Conservation (phyloP, 2,113 vertebrate genomes). For the Camelus bactrianus region DNA sequence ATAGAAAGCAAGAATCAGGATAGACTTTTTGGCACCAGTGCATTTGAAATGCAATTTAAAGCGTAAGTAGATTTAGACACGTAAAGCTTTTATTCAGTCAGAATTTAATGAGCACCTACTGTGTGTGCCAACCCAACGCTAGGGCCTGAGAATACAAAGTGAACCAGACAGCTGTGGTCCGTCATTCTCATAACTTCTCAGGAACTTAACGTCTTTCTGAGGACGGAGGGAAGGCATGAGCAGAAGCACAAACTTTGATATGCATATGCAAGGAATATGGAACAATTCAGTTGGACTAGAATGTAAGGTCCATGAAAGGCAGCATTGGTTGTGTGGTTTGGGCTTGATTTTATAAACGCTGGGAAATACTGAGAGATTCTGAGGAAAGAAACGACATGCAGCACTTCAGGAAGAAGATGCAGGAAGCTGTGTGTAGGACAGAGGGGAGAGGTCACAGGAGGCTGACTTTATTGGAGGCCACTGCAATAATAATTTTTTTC, state of each 20-base stretch:
- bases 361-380: neutral
- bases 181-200: neutral
- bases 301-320: neutral
- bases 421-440: neutral
- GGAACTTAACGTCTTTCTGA: neutral
- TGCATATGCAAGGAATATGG: neutral
- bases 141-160: neutral
- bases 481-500: neutral
- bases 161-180: neutral
- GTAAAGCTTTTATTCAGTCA: neutral
- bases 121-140: neutral
- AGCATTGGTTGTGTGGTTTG: neutral
- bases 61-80: neutral
- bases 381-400: neutral
- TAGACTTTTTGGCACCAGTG: neutral
- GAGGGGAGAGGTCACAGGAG: neutral
- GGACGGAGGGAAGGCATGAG: neutral
- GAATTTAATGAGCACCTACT: neutral
- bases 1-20: neutral
- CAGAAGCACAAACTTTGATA: neutral
- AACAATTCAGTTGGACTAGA: neutral
- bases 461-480: neutral
- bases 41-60: slow-evolving; percentile 47
- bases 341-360: neutral
- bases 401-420: neutral